Conservation (phyloP, 2,113 vertebrate genomes). For the Chlorocebus sabaeus region DNA sequence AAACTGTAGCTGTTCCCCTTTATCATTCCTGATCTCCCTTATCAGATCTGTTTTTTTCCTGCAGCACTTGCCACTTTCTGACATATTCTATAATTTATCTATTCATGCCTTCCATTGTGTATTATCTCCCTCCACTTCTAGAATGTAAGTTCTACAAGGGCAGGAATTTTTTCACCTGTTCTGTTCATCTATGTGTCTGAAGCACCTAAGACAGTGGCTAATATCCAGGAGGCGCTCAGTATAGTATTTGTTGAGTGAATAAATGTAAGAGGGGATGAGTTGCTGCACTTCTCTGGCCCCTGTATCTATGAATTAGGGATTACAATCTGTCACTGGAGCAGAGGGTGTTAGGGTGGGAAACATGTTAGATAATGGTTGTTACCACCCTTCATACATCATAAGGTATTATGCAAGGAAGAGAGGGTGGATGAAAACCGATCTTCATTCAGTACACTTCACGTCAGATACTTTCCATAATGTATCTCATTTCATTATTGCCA, state of each 20-base stretch:
- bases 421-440: neutral
- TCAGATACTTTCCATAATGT: rapidly evolving
- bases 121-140: neutral
- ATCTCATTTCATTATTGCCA: too few relatives aligned
- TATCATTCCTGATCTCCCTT: neutral
- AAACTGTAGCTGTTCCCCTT: neutral
- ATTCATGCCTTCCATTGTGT: neutral
- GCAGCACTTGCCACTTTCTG: neutral
- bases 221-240: neutral
- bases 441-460: neutral
- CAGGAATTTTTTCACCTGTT: too few relatives aligned
- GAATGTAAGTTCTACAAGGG: neutral
- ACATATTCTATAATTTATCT: neutral
- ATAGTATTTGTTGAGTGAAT: neutral
- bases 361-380: neutral
- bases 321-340: neutral
- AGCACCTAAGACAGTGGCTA: neutral
- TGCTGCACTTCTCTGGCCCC: neutral
- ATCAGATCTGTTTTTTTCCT: neutral
- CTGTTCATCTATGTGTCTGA: too few relatives aligned
- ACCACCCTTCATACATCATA: neutral
- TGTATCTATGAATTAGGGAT: neutral
- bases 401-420: neutral
- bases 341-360: rapidly evolving
- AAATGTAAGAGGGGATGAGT: neutral